Percentiles rank a stretch among this genome's conserved stretches.
These are phyloP conservation scores for Thymelicus acteon DNA, from an alignment of 2,888 invertebrate species.

Conservation along the genomic window DNA sequence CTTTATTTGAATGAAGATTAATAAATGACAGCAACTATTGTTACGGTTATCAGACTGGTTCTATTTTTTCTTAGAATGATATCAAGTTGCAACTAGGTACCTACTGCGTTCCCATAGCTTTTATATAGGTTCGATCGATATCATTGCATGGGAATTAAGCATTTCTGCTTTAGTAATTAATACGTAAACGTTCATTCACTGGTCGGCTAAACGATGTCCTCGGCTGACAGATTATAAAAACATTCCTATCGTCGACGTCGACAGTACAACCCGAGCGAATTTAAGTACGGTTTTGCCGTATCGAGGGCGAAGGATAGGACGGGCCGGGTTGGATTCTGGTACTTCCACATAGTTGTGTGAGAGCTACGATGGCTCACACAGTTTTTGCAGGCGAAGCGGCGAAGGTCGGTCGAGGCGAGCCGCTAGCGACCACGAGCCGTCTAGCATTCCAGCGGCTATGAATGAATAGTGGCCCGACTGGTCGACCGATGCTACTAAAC, in stretches of 20 bases:
- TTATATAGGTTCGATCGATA: constrained; percentile 11
- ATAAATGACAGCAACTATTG: not conserved
- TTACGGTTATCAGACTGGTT: not conserved
- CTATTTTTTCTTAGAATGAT: constrained; percentile 6
- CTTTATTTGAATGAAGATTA: not conserved
- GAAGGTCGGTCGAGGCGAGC: constrained; percentile 67
- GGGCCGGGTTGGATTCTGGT: constrained; percentile 50
- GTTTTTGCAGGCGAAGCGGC: constrained; percentile 48
- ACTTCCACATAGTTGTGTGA: constrained; percentile 66
- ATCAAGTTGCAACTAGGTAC: not conserved
- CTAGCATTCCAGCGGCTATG: constrained; percentile 82
- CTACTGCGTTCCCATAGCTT: constrained; percentile 8
- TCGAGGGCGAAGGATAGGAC: constrained; percentile 49
- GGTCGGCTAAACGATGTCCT: constrained; percentile 42
- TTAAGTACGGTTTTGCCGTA: constrained; percentile 56
- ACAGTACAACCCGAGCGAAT: constrained; percentile 43
- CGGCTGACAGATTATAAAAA: constrained; percentile 43
- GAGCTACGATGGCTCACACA: constrained; percentile 56
- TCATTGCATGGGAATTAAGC: constrained; percentile 40
- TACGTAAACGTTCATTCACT: constrained; percentile 48
- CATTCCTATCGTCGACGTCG: constrained; percentile 43
- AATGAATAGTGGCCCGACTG: constrained; percentile 82
- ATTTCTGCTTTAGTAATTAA: constrained; percentile 46
- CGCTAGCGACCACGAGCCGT: constrained; percentile 76
- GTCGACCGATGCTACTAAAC: constrained; percentile 75